Conservation (phyloP, 2,888 invertebrate species). For the Rhabditoides inermis region DNA sequence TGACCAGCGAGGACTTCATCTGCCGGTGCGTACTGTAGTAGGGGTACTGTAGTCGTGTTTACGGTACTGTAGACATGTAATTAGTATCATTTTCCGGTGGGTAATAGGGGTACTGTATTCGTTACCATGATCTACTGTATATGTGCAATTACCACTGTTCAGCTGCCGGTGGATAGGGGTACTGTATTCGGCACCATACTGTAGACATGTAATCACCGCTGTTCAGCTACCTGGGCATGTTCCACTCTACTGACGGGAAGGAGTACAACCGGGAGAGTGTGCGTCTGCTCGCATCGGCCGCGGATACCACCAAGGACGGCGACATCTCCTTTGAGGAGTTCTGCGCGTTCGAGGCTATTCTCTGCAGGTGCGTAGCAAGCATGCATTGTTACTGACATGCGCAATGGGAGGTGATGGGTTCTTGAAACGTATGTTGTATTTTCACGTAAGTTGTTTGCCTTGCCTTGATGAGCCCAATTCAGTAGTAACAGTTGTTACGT, state of each 20-base stretch:
- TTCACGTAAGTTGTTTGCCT: slow-evolving; percentile 9
- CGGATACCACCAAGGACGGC: slow-evolving; percentile 56
- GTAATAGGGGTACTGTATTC: background rate
- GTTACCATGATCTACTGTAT: too few relatives aligned
- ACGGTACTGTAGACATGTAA: too few relatives aligned
- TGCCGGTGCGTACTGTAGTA: slow-evolving; percentile 58
- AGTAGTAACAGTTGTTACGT: too few relatives aligned
- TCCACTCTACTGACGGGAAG: slow-evolving; percentile 63
- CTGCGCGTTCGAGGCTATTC: slow-evolving; percentile 89
- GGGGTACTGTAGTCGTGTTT: background rate
- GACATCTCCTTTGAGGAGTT: slow-evolving; percentile 92
- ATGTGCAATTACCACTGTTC: too few relatives aligned
- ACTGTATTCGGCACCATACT: too few relatives aligned
- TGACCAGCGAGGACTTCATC: slow-evolving; percentile 89
- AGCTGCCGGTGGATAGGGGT: too few relatives aligned
- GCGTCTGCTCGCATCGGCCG: slow-evolving; percentile 66
- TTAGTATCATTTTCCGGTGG: too few relatives aligned
- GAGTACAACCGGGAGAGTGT: slow-evolving; percentile 78
- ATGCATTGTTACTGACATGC: too few relatives aligned
- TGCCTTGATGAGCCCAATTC: too few relatives aligned
- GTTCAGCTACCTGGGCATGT: slow-evolving; percentile 70
- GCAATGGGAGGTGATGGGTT: too few relatives aligned
- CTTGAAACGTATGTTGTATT: too few relatives aligned
- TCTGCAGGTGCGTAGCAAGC: slow-evolving; percentile 61
- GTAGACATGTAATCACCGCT: background rate